These are phyloP conservation scores for Trematomus bernacchii DNA, from an alignment of 2,797 vertebrate species.

Conservation along the genomic window DNA sequence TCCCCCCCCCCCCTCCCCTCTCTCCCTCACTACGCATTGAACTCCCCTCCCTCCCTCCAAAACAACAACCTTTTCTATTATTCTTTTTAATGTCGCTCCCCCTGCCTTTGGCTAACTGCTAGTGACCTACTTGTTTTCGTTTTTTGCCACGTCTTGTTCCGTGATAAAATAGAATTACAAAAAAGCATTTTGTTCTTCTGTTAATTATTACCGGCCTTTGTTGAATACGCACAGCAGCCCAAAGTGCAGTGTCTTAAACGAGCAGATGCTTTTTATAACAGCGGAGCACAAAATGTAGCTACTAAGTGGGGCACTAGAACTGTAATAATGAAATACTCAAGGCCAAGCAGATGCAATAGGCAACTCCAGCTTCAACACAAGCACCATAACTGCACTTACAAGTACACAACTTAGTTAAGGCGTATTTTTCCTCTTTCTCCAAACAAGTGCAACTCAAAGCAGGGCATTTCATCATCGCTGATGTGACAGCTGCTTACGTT, in stretches of 20 bases:
- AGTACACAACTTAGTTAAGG: conserved; percentile 24
- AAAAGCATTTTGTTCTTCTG: conserved; percentile 73
- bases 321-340: conserved; percentile 64
- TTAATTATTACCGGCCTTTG: conserved; percentile 74
- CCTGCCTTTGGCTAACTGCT: conserved; percentile 81
- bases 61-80: conserved; percentile 84
- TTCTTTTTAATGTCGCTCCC: conserved; percentile 84
- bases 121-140: conserved; percentile 83
- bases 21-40: conserved; percentile 69
- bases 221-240: conserved; percentile 47
- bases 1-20: conserved; percentile 46
- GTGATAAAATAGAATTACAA: conserved; percentile 78
- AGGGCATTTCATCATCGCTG: conserved; percentile 62
- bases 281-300: conserved; percentile 32
- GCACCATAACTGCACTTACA: conserved; percentile 28
- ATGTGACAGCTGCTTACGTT: conserved; percentile 62
- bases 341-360: conserved; percentile 53
- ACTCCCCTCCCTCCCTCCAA: conserved; percentile 70
- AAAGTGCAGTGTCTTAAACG: conserved; percentile 52
- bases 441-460: conserved; percentile 50
- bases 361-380: conserved; percentile 35
- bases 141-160: conserved; percentile 65
- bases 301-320: conserved; percentile 71
- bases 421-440: neutral
- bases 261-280: conserved; percentile 46